Evolutionary conservation across 2,113 vertebrate genomes (phyloP), one percentile per base, ranked within the genome.

Genomic region (Apteryx owenii): DNA sequence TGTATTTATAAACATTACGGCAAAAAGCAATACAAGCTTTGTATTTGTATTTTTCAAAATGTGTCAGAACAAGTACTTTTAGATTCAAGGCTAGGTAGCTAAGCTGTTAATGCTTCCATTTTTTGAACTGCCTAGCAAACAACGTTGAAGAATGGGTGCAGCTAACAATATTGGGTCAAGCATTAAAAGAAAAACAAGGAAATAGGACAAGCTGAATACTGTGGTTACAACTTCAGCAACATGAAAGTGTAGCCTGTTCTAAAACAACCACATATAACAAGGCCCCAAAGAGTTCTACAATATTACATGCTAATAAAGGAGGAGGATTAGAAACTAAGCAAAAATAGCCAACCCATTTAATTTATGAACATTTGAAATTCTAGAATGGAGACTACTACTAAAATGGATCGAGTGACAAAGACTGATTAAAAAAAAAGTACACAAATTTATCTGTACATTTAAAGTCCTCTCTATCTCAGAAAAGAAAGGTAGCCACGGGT

Each of bases 1-100:
- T 20, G 19, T 64, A 95, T 95, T 95, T 94, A 95, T 60, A 97
- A 94, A 92, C 0, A 10, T 26, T 20, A 95, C 36, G 60, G 50
- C 26, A 94, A 95, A 48, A 62, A 75, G 26, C 31, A 83, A 36
- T 20, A 0, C 12, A 64, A 64, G 22, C 51, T 89, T 82, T 81
- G 29, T 56, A 48, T 92, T 93, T 93, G 66, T 56, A 28, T 56
- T 56, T 46, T 56, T 56, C 81, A 31, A 78, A 93, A 93, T 33
- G 7, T 23, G 18, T 20, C 85, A 40, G 22, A 83, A 94, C 65
- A 81, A 66, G 53, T 29, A 65, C 1, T 3, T 65, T 91, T 64
- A 83, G 58, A 91, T 89, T 29, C 50, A 64, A 87, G 85, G 68
- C 53, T 44, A 83, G 64, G 79, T 8, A 89, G 58, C 33, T 76